Base-by-base conservation (phyloP, 2,797 vertebrate genomes). In the Alcedo quadribrachys region DNA sequence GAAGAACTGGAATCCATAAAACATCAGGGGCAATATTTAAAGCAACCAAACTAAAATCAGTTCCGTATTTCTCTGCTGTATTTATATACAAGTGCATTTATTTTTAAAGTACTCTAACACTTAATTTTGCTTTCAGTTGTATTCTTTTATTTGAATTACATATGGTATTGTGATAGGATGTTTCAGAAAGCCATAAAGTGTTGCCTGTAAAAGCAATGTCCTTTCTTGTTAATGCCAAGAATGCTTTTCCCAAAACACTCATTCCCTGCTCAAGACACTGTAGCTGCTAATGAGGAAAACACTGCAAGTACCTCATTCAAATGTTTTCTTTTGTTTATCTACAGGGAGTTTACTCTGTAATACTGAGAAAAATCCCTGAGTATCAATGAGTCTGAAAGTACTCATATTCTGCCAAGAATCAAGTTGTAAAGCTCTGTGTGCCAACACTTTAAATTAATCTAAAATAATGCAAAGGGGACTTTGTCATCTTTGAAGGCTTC, bases 311-410 rank as follows among this genome's bases (percentile, higher is more conserved):
- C 91, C 96, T 96, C 89, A 81, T 89, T 95, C 94, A 91, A 95
- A 92, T 95, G 93, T 96, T 97, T 97, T 90, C 94, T 92, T 97
- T 97, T 97, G 93, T 97, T 97, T 97, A 96, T 94, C 96, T 96
- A 54, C 40, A 77, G 94, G 90, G 95, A 97, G 81, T 97, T 97
- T 91, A 81, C 90, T 94, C 92, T 81, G 80, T 95, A 95, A 82
- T 71, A 96, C 91, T 77, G 90, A 94, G 90, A 94, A 96, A 93
- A 95, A 94, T 96, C 94, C 94, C 92, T 85, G 74, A 95, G 91
- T 96, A 96, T 97, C 95, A 93, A 87, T 94, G 96, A 97, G 87
- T 96, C 95, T 96, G 95, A 89, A 97, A 96, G 90, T 95, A 85
- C 81, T 95, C 85, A 40, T 84, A 95, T 96, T 96, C 94, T 97